These are phyloP conservation scores for Gambusia holbrooki DNA, from an alignment of 2,113 vertebrate species.

Conservation along the genomic window DNA sequence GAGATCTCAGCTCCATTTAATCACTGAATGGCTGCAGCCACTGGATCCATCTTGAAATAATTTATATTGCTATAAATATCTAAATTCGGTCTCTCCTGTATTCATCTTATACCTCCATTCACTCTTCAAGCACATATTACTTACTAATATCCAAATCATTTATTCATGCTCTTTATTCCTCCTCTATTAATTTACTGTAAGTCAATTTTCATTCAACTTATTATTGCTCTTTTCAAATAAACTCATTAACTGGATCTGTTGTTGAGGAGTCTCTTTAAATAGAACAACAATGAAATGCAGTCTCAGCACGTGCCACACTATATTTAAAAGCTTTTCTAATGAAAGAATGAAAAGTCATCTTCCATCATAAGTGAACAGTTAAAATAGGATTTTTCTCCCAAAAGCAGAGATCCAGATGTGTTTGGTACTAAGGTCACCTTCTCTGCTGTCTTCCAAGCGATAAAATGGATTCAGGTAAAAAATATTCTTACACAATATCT, in stretches of 20 bases:
- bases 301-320: not conserved
- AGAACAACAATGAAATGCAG: slow-evolving; percentile 28
- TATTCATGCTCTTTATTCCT: slow-evolving; percentile 37
- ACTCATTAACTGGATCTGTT: slow-evolving; percentile 60
- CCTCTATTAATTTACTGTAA: slow-evolving; percentile 28
- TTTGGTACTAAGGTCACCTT: not conserved
- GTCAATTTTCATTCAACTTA: slow-evolving; percentile 22
- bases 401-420: slow-evolving; percentile 5
- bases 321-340: slow-evolving; percentile 20
- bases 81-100: slow-evolving; percentile 11
- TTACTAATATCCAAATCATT: slow-evolving; percentile 22
- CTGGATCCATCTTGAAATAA: not conserved
- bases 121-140: slow-evolving; percentile 22
- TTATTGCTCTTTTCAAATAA: slow-evolving; percentile 47
- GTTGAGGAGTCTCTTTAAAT: slow-evolving; percentile 18
- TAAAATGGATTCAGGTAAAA: slow-evolving; percentile 17
- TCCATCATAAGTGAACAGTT: not conserved
- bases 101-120: slow-evolving; percentile 28
- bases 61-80: slow-evolving; percentile 12
- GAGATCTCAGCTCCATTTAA: not conserved
- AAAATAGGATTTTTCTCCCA: slow-evolving; percentile 4
- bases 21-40: not conserved
- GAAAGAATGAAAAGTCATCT: slow-evolving; percentile 19
- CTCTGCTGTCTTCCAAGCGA: slow-evolving; percentile 1
- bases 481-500: too few species aligned